A percentile compares a stretch with the other conserved stretches of the same genome.
Evolutionary conservation across 2,888 invertebrate genomes (phyloP).

Genomic region (Sinopyrophorus schimmeli): DNA sequence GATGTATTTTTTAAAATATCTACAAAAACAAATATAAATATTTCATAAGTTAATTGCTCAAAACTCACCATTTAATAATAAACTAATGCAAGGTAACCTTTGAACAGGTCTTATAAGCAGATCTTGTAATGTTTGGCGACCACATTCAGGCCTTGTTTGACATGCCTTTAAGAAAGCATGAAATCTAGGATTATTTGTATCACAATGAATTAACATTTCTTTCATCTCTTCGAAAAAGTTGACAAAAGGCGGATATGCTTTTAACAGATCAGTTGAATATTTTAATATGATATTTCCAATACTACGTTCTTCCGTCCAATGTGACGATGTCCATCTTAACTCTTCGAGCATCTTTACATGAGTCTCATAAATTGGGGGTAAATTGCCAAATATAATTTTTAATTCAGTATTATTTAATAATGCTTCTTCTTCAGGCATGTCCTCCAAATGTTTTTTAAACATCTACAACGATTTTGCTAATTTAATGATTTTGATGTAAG

Average conservation of each 20-base stretch:
- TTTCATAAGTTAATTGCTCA: conserved; percentile 2
- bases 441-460: conserved; percentile 92
- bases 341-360: conserved; percentile 80
- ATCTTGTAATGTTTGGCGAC: conserved; percentile 93
- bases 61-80: conserved; percentile 84
- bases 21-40: conserved; percentile 51
- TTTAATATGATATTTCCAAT: conserved; percentile 83
- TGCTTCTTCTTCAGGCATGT: conserved; percentile 78
- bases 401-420: conserved; percentile 88
- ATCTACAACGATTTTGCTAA: conserved; percentile 73
- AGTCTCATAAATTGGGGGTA: conserved; percentile 92
- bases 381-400: conserved; percentile 93
- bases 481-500: conserved; percentile 13
- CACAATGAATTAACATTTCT: conserved; percentile 88
- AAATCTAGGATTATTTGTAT: conserved; percentile 91
- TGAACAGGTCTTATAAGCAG: conserved; percentile 97
- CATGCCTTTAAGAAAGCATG: conserved; percentile 97
- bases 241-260: conserved; percentile 96
- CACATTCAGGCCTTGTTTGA: conserved; percentile 93
- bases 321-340: conserved; percentile 66
- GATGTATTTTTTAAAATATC: conserved; percentile 93
- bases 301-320: conserved; percentile 81
- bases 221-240: conserved; percentile 98
- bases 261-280: conserved; percentile 84
- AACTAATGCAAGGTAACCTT: conserved; percentile 92